Conservation (phyloP, 2,113 vertebrate species). For the Chitala chitala region DNA sequence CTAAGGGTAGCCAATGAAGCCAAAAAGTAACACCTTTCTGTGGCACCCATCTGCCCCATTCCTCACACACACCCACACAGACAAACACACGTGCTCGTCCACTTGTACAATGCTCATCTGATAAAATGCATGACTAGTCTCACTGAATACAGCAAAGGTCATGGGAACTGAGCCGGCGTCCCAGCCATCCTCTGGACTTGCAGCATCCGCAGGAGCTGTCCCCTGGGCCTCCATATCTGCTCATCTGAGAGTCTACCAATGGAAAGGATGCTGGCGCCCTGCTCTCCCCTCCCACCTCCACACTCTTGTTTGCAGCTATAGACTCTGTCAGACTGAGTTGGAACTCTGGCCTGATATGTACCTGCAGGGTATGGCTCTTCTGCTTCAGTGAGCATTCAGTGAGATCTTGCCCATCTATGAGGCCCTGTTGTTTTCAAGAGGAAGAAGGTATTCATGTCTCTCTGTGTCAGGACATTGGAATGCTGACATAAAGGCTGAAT, state of each 20-base stretch:
- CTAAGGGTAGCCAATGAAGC: not conserved
- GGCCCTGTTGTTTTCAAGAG: not conserved
- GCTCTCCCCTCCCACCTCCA: no score
- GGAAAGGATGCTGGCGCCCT: not conserved
- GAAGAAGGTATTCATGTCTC: slow-evolving; percentile 5
- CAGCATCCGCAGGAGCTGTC: not conserved
- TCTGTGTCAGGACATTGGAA: slow-evolving; percentile 4
- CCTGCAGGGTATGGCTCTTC: not conserved
- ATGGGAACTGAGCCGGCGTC: not conserved
- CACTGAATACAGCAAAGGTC: slow-evolving; percentile 13
- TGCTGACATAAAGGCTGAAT: not conserved
- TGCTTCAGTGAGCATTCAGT: not conserved
- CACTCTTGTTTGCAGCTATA: no score
- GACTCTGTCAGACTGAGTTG: no score
- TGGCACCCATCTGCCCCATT: not conserved
- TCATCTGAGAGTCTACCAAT: not conserved
- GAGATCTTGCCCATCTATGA: not conserved
- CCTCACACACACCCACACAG: not conserved
- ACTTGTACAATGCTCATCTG: slow-evolving; percentile 10
- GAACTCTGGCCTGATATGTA: no score
- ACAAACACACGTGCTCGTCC: not conserved
- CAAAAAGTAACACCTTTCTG: not conserved
- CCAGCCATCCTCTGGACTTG: not conserved
- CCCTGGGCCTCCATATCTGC: slow-evolving; percentile 1
- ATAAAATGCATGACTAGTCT: slow-evolving; percentile 16